Percentiles rank a stretch among this genome's conserved stretches.
phyloP scores from a whole-genome alignment of 2,797 vertebrate genomes.

The Malacoctenus gilli region DNA sequence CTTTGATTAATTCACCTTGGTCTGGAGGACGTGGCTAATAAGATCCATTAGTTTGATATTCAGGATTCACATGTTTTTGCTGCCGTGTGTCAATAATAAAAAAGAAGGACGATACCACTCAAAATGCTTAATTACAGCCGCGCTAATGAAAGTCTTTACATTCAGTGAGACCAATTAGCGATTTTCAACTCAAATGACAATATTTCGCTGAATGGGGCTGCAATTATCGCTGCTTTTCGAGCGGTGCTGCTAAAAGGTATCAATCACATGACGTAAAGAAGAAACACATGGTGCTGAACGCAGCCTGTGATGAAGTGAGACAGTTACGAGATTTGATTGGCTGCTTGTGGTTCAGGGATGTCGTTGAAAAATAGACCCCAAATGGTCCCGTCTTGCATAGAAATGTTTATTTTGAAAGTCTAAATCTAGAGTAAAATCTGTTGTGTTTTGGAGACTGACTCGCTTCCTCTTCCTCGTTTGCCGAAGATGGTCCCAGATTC shows the following conservation, averaged over 20 bases:
- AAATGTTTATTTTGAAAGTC: too few species aligned
- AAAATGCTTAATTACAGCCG: conserved; percentile 59
- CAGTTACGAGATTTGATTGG: background rate
- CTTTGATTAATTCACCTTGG: conserved; percentile 82
- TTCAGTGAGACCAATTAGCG: conserved; percentile 67
- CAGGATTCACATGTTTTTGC: conserved; percentile 66
- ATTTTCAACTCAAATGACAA: conserved; percentile 61
- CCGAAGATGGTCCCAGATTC: too few species aligned
- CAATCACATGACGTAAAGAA: conserved; percentile 37
- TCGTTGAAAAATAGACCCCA: too few species aligned
- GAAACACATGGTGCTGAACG: conserved; percentile 2
- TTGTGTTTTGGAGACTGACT: too few species aligned
- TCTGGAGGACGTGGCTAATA: conserved; percentile 77
- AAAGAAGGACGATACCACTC: conserved; percentile 52
- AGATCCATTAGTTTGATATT: conserved; percentile 79
- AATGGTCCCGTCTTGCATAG: too few species aligned
- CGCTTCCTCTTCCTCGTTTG: too few species aligned
- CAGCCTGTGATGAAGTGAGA: conserved; percentile 4
- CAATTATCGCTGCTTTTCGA: conserved; percentile 54
- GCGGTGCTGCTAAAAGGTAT: conserved; percentile 34
- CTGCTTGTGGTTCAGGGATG: too few species aligned
- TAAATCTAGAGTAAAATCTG: too few species aligned
- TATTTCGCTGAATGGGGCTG: conserved; percentile 41
- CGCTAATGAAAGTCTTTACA: conserved; percentile 62
- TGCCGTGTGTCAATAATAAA: conserved; percentile 72